Evolutionary conservation across 2,113 vertebrate genomes (phyloP), one percentile per base, ranked within the genome.

Genomic region (crab-eating macaque (Macaca fascicularis)): DNA sequence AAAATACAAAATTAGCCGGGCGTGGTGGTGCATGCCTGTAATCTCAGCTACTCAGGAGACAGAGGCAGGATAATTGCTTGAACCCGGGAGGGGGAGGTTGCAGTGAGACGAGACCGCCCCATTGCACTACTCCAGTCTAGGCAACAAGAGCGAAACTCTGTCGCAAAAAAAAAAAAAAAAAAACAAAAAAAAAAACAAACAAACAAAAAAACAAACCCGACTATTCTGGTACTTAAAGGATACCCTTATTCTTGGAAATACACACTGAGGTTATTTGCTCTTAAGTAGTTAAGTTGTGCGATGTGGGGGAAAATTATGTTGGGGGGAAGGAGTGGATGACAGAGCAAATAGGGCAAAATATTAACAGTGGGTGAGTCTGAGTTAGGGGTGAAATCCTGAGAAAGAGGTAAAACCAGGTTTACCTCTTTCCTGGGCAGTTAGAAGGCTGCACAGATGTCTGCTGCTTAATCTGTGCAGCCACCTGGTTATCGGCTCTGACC

Each of bases 391-490:
- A 43, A 43, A 43, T 43, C 43, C 43, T 43, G 43, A 43, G 43
- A 43, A 43, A 43, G 43, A 43, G 5, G 43, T 43, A 43, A 43
- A 43, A 43, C 45, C 76, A 30, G 35, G 43, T 50, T 69, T 92
- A 50, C 76, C 52, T 92, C 22, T 81, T 92, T 72, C 55, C 69
- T 72, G 43, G 81, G 74, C 59, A 69, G 83, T 90, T 40, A 45
- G 43, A 96, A 70, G 72, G 27, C 72, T 92, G 67, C 55, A 50
- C 83, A 91, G 83, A 96, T 86, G 89, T 89, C 87, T 0, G 0
- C 7, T 61, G 27, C n/a, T 75, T 96, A 93, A 95, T 93, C 92
- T 59, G 69, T 67, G 74, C 6, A 30, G 89, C 92, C 43, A 55
- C 59, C 79, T 97, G 48, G 59, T 72, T 90, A 45, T 95, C 16